A percentile compares a stretch with the other conserved stretches of the same genome.
Evolutionary conservation across 30 jellyfish, hydroid and myxozoan species (phyloP).

Genomic region (Nemopilema nomurai): DNA sequence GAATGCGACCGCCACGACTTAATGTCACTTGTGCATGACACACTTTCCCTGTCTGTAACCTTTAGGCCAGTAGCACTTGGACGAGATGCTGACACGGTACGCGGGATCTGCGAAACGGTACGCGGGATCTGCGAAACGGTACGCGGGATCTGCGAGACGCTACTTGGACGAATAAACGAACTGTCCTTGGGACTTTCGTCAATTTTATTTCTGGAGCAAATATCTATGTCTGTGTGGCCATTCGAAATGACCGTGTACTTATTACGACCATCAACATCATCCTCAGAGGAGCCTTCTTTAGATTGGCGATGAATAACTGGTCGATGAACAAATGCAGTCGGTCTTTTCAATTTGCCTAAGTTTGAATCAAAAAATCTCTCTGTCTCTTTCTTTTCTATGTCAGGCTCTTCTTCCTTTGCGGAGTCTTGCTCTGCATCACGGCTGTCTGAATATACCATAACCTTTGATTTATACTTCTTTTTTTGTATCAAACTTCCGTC

Average conservation of each 20-base stretch:
- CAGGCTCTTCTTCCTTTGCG: neutral
- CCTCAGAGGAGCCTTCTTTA: neutral
- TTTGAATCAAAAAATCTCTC: too few species aligned
- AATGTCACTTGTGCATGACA: slow-evolving; percentile 8
- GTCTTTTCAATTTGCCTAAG: neutral
- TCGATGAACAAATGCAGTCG: neutral
- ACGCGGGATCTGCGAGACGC: too few species aligned
- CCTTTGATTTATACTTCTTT: neutral
- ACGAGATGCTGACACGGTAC: too few species aligned
- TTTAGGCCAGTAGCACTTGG: too few species aligned
- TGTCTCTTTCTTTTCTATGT: neutral
- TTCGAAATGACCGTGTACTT: too few species aligned
- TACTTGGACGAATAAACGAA: too few species aligned
- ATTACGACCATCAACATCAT: neutral
- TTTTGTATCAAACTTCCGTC: slow-evolving; percentile 68
- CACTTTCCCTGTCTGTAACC: neutral
- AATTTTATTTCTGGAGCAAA: too few species aligned
- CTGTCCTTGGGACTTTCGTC: too few species aligned
- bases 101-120: too few species aligned
- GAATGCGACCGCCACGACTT: slow-evolving; percentile 42
- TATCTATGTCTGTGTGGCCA: too few species aligned
- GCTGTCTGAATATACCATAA: slow-evolving; percentile 6
- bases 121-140: too few species aligned
- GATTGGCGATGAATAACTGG: neutral
- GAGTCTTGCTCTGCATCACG: slow-evolving; percentile 1